Conservation (phyloP, 2,113 vertebrate species). For the Rattus rattus region DNA sequence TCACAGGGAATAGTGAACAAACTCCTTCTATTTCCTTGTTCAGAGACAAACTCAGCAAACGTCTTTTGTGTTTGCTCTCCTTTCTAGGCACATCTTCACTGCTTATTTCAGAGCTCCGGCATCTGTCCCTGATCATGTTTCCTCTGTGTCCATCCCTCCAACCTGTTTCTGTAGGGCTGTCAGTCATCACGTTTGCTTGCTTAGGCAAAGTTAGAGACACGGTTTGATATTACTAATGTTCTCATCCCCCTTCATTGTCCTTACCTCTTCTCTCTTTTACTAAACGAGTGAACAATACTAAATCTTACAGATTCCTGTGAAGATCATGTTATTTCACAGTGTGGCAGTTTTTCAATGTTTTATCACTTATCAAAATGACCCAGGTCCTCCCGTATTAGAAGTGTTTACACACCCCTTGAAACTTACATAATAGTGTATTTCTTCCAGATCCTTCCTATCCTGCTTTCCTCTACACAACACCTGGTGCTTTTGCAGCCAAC, state of each 20-base stretch:
- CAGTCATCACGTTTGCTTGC: neutral
- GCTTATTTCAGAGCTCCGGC: neutral
- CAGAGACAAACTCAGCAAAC: neutral
- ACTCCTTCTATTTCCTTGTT: conserved; percentile 9
- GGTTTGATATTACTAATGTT: neutral
- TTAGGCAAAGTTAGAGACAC: neutral
- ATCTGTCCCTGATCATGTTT: neutral
- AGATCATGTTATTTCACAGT: conserved; percentile 4
- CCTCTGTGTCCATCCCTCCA: neutral
- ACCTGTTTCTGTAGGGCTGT: conserved; percentile 13
- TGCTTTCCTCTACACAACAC: neutral
- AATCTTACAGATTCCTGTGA: neutral
- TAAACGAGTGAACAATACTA: conserved; percentile 35
- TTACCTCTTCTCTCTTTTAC: neutral
- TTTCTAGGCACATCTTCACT: conserved; percentile 5
- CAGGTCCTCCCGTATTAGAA: neutral
- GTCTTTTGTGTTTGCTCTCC: neutral
- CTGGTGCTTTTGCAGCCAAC: neutral
- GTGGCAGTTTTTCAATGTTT: neutral
- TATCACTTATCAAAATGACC: neutral
- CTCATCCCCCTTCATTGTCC: neutral
- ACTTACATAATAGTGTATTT: neutral
- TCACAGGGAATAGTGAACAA: neutral
- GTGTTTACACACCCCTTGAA: neutral
- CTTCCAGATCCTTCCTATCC: no score